These are phyloP conservation scores for Casuarius casuarius DNA, from an alignment of 2,113 vertebrate species.

Conservation along the genomic window DNA sequence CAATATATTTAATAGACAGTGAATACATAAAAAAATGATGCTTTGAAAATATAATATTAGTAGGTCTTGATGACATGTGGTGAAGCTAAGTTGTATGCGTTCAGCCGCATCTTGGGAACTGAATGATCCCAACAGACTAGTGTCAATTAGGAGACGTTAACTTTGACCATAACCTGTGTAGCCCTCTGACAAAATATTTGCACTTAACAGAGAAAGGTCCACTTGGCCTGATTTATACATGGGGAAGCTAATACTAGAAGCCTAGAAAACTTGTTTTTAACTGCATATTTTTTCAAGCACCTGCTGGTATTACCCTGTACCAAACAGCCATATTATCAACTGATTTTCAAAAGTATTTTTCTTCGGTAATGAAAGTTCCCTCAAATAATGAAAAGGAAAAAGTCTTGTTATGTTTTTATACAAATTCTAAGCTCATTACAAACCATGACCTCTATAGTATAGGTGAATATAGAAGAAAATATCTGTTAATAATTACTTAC, in stretches of 20 bases:
- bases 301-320: background rate
- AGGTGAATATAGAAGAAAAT: background rate
- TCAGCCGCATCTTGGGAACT: background rate
- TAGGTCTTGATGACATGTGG: background rate
- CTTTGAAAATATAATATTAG: background rate
- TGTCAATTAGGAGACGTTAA: background rate
- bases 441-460: background rate
- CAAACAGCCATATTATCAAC: background rate
- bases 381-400: background rate
- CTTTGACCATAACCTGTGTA: background rate
- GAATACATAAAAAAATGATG: accelerated
- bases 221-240: background rate
- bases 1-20: background rate
- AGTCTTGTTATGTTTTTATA: background rate
- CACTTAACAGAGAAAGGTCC: background rate
- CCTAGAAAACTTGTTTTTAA: background rate
- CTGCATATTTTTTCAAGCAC: background rate
- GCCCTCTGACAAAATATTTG: background rate
- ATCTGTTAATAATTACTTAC: background rate
- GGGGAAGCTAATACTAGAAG: background rate
- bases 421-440: background rate
- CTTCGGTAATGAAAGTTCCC: background rate
- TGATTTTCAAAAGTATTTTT: background rate
- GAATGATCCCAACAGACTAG: background rate
- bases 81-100: background rate